Conservation (phyloP, 2,113 vertebrate species). For the Ctenomys sociabilis region DNA sequence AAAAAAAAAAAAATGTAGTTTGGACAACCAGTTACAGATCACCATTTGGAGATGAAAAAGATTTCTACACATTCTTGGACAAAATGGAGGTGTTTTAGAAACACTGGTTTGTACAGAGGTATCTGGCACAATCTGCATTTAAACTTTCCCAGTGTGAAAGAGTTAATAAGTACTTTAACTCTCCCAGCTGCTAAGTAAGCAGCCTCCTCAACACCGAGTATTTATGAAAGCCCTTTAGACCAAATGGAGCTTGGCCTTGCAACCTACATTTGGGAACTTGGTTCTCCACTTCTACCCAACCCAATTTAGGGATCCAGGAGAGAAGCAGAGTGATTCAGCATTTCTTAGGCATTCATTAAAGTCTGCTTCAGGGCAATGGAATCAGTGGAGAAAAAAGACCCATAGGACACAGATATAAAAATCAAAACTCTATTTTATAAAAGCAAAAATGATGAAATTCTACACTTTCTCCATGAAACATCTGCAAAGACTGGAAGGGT, state of each 20-base stretch:
- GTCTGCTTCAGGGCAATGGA: conserved; percentile 37
- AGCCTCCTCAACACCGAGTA: neutral
- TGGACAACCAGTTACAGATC: neutral
- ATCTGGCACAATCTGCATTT: neutral
- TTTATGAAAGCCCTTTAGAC: conserved; percentile 37
- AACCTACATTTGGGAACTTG: conserved; percentile 43
- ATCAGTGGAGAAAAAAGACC: neutral
- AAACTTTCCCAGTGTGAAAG: conserved; percentile 39
- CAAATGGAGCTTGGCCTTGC: neutral
- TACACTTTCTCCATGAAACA: conserved; percentile 35
- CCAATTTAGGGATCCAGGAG: conserved; percentile 12
- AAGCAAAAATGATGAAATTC: neutral
- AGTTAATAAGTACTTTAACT: conserved; percentile 55
- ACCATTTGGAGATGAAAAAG: neutral
- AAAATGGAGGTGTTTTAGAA: conserved; percentile 33
- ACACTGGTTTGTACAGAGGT: neutral
- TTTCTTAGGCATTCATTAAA: conserved; percentile 58
- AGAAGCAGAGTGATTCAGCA: conserved; percentile 77
- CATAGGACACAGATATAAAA: conserved; percentile 22
- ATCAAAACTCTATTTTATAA: conserved; percentile 33
- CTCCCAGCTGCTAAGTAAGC: neutral
- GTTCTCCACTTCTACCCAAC: conserved; percentile 50
- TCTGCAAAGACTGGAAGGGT: neutral
- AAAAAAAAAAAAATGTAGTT: neutral
- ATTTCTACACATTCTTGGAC: neutral